Evolutionary conservation across 2,113 vertebrate genomes (phyloP), one percentile per base, ranked within the genome.

Genomic region (Cercocebus atys): DNA sequence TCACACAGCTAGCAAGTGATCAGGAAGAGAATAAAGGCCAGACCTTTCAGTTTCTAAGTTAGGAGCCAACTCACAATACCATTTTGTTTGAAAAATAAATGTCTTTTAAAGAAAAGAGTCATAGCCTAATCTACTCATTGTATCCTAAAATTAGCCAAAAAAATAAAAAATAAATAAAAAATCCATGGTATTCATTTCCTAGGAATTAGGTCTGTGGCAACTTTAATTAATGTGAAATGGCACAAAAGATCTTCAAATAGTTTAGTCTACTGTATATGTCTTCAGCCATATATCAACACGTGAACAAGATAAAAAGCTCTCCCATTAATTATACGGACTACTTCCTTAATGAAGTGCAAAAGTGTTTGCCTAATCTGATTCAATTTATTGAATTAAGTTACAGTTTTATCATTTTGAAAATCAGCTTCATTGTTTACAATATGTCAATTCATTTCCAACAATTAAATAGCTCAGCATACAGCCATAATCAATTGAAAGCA

Each of bases 281-380:
- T 78, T 93, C 87, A 95, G 59, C 84, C n/a, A 98, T 95, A 90
- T 47, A 95, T 98, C 92, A 98, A 96, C 95, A 95, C 95, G 86
- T 97, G 87, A 97, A 97, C 27, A 97, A 0, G 0, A 97, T 52
- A 97, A 95, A 96, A 98, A 97, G 93, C 85, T 97, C 96, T 97
- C 95, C 91, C 57, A 97, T 97, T 98, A 97, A 98, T 97, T 98
- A 96, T 91, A 97, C 90, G 88, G 61, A 96, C 95, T 97, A 90
- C 73, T 98, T 97, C 76, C 90, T 96, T 98, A 98, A 98, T 97
- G 94, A 98, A 98, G 86, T 97, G 91, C 93, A 98, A 97, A 98
- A 98, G 93, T 96, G 91, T 97, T 98, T 96, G 80, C 45, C 22
- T 93, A 97, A 97, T 98, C 87, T 93, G 78, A 97, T 97, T 97